Evolutionary conservation across 2,888 invertebrate species (phyloP).

Genomic region (Lamproptera curius): DNA sequence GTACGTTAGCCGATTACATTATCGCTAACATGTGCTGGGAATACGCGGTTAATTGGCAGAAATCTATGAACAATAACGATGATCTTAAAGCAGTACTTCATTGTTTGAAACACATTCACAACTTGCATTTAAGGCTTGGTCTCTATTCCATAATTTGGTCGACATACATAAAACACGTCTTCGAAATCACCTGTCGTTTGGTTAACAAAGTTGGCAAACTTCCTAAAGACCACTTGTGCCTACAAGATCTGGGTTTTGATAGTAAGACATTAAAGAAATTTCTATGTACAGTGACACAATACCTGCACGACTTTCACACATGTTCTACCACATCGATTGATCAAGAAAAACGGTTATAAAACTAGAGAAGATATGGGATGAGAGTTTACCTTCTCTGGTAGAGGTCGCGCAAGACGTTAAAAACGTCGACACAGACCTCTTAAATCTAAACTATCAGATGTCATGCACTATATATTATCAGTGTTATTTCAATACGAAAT

Average conservation of each 20-base stretch:
- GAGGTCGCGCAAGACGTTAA: slow-evolving; percentile 88
- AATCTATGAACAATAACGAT: slow-evolving; percentile 81
- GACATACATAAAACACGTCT: slow-evolving; percentile 88
- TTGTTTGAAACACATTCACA: slow-evolving; percentile 82
- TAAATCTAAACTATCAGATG: slow-evolving; percentile 89
- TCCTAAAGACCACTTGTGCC: slow-evolving; percentile 90
- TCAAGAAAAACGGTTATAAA: slow-evolving; percentile 59
- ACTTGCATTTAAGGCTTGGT: slow-evolving; percentile 84
- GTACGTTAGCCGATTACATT: slow-evolving; percentile 87
- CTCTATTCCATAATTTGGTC: slow-evolving; percentile 93
- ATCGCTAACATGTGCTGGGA: slow-evolving; percentile 95
- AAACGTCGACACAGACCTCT: slow-evolving; percentile 84
- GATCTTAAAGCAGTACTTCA: slow-evolving; percentile 84
- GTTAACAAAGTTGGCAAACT: slow-evolving; percentile 90
- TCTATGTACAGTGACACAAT: slow-evolving; percentile 62
- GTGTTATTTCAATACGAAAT: slow-evolving; percentile 86
- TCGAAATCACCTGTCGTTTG: slow-evolving; percentile 86
- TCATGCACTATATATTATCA: slow-evolving; percentile 87
- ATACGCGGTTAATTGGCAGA: slow-evolving; percentile 92
- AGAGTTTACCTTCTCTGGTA: slow-evolving; percentile 82
- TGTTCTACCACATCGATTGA: slow-evolving; percentile 56
- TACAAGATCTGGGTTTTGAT: slow-evolving; percentile 85
- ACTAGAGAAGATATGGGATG: slow-evolving; percentile 83
- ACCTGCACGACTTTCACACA: slow-evolving; percentile 64
- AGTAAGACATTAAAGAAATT: slow-evolving; percentile 78